A percentile compares a stretch with the other conserved stretches of the same genome.
Conservation (phyloP, 2,888 invertebrate species). For the Tuberolachnus salignus region DNA sequence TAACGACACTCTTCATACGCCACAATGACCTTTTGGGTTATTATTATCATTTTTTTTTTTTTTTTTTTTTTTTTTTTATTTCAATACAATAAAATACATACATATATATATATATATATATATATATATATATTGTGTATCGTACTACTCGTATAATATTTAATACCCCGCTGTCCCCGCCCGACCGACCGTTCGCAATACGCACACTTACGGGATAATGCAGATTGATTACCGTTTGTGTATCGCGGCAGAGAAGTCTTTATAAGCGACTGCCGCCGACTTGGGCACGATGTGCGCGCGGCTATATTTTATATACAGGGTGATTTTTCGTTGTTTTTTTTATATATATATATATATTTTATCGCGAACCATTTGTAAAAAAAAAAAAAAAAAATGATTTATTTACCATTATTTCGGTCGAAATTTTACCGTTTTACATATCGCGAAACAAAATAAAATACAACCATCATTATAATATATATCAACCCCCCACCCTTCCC, state of each 20-base stretch:
- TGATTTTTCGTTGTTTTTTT: too few species aligned
- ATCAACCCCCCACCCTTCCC: too few species aligned
- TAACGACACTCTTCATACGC: conserved; percentile 41
- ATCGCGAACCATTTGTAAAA: too few species aligned
- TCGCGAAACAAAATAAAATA: too few species aligned
- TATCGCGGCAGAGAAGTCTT: conserved; percentile 24
- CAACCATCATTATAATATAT: too few species aligned
- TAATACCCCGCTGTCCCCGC: conserved; percentile 3
- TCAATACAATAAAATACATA: neutral
- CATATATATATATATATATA: neutral
- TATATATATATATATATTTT: neutral
- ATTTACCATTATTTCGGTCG: too few species aligned
- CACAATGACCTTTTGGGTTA: conserved; percentile 33
- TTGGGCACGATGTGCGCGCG: neutral
- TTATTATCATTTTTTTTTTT: neutral
- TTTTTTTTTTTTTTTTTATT: neutral
- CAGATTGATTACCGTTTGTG: conserved; percentile 47
- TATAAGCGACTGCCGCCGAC: neutral
- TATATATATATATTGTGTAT: neutral
- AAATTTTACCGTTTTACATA: too few species aligned
- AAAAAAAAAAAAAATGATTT: too few species aligned
- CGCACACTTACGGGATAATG: conserved; percentile 34
- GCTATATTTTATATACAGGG: too few species aligned
- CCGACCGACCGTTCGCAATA: conserved; percentile 37
- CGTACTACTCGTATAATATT: too few species aligned